These are phyloP conservation scores for Rhombomys opimus DNA, from an alignment of 2,113 vertebrate genomes.

Conservation along the genomic window DNA sequence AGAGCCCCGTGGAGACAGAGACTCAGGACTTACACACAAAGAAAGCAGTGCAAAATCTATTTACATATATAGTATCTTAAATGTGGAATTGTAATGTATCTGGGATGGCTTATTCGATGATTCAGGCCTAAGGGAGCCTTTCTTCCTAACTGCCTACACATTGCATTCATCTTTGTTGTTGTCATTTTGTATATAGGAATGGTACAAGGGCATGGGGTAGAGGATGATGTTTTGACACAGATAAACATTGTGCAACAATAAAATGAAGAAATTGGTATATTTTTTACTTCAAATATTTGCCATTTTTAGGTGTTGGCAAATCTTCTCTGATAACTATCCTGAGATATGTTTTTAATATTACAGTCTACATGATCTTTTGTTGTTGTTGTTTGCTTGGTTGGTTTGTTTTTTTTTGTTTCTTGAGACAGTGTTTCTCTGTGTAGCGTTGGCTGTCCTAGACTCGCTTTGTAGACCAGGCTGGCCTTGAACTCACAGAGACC, in stretches of 20 bases:
- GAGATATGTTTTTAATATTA: not conserved
- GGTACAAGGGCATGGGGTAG: not conserved
- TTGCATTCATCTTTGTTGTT: not conserved
- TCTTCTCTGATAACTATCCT: not conserved
- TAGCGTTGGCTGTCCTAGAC: no score
- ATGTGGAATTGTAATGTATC: not conserved
- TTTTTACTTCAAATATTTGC: not conserved
- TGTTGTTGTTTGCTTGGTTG: no score
- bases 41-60: not conserved
- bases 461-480: no score
- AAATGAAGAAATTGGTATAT: not conserved
- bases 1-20: not conserved
- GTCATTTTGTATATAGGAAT: not conserved
- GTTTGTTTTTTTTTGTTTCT: no score
- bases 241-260: not conserved
- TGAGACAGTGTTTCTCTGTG: no score
- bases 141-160: not conserved
- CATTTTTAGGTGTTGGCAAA: not conserved
- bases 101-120: not conserved
- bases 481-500: no score
- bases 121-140: not conserved
- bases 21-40: not conserved
- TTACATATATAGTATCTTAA: not conserved
- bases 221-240: not conserved
- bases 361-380: conserved; percentile 8